phyloP scores from a whole-genome alignment of 2,797 vertebrate species.

The Alfaro cultratus region DNA sequence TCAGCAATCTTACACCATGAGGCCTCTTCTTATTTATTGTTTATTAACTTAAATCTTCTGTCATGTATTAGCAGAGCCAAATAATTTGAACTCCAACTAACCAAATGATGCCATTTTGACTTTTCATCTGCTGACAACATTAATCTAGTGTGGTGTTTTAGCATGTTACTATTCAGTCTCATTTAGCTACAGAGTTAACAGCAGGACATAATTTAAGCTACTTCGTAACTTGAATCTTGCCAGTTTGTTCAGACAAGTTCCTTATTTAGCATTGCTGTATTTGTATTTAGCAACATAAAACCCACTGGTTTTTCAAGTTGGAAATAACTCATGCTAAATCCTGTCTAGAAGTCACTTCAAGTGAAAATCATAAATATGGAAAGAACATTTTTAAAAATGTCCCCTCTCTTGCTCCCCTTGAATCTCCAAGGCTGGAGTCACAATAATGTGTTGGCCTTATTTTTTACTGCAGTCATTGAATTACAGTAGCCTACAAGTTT shows the following conservation, averaged over 20 bases:
- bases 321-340: not conserved
- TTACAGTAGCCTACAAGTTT: not conserved
- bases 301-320: not conserved
- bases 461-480: constrained; percentile 1
- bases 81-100: not conserved
- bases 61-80: not conserved
- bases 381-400: not conserved
- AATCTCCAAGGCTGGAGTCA: not conserved
- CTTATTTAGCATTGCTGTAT: not conserved
- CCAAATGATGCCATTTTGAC: not conserved
- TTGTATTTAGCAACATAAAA: not conserved
- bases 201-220: not conserved
- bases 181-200: not conserved
- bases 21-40: not conserved
- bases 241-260: not conserved
- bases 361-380: not conserved
- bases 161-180: not conserved
- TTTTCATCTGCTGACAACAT: not conserved
- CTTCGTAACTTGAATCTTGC: not conserved
- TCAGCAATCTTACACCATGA: not conserved
- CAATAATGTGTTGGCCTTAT: not conserved
- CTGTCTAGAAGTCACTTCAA: not conserved
- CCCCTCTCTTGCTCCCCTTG: not conserved
- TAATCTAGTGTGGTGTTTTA: not conserved
- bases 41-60: not conserved